Base-by-base conservation (phyloP, 2,797 vertebrate species). In the Gallinago solitaria region DNA sequence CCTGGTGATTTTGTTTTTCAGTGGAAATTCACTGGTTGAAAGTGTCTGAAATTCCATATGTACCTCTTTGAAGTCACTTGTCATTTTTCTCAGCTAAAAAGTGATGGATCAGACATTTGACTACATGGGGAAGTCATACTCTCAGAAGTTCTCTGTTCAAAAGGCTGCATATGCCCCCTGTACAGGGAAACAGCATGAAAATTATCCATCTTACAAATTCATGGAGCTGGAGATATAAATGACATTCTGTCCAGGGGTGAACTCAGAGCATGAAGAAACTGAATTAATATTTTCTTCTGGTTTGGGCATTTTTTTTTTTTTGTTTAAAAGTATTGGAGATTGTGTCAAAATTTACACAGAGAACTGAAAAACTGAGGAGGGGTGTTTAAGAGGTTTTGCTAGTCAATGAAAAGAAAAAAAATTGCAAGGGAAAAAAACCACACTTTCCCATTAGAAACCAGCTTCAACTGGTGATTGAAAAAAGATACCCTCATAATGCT, bases 351-450 rank as follows among this genome's bases (percentile, higher is more conserved):
- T 32, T 61, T 77, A 80, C 2, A 2, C 13, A 43, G 35, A 68
- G 32, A 61, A 60, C 14, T 59, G 51, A 41, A 75, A 89, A 92
- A 60, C 5, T 15, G 18, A 78, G 25, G 25, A 83, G 18, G 2
- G 9, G 7, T 59, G 11, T 74, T 64, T 71, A 64, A 25, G 39
- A 68, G 15, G 7, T 43, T 94, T 84, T 47, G 25, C 48, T 86
- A 32, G 39, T 60, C 28, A 50, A 12, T 21, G 14, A 23, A 32
- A 75, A 30, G 12, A 7, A 39, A 93, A 68, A 45, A 30, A 33
- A 9, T 1, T 35, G 18, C 0, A 5, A 53, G n/a, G 4, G 6
- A 0, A 9, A 30, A 39, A 27, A 51, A 15, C n/a, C n/a, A n/a
- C 39, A 39, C 16, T 47, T 37, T 65, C 13, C 15, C 15, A 5